A percentile compares a stretch with the other conserved stretches of the same genome.
Evolutionary conservation across 1,140 invertebrate genomes (phyloP).

Genomic region (Meloidogyne chitwoodi): DNA sequence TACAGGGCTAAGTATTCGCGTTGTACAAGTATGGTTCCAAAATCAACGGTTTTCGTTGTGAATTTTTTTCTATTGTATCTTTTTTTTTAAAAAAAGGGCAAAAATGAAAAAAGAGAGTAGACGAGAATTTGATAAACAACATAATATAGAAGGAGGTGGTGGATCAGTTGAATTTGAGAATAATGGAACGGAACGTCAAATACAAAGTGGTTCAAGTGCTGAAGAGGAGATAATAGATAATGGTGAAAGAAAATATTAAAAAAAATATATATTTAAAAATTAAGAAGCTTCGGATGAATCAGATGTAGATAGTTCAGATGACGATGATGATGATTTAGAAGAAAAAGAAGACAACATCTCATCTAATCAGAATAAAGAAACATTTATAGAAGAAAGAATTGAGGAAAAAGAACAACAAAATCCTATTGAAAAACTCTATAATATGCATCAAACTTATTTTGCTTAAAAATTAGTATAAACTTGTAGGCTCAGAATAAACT

Average conservation of each 20-base stretch:
- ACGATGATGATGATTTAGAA: conserved; percentile 4
- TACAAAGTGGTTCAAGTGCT: not conserved
- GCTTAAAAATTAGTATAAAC: not conserved
- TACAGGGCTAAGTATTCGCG: conserved; percentile 88
- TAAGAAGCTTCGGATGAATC: conserved; percentile 4
- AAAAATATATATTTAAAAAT: not conserved
- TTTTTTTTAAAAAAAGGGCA: conserved; percentile 4
- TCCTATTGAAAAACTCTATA: conserved; percentile 36
- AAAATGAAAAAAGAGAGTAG: conserved; percentile 20
- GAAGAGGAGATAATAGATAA: conserved; percentile 3
- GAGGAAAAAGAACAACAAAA: conserved; percentile 10
- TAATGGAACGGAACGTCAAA: not conserved
- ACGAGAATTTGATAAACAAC: conserved; percentile 25
- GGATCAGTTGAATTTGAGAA: not conserved
- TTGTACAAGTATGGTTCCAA: conserved; percentile 98
- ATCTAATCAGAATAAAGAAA: not conserved
- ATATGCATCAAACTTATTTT: conserved; percentile 36
- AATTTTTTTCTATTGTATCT: not conserved
- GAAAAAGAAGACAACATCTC: not conserved
- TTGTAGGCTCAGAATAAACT: not conserved
- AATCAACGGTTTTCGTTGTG: conserved; percentile 80
- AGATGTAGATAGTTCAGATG: not conserved
- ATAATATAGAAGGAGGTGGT: not conserved
- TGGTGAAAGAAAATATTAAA: conserved; percentile 8
- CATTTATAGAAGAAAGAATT: not conserved